Percentiles rank a stretch among this genome's conserved stretches.
Evolutionary conservation across 2,888 invertebrate species (phyloP).

Genomic region (Lypha dubia): DNA sequence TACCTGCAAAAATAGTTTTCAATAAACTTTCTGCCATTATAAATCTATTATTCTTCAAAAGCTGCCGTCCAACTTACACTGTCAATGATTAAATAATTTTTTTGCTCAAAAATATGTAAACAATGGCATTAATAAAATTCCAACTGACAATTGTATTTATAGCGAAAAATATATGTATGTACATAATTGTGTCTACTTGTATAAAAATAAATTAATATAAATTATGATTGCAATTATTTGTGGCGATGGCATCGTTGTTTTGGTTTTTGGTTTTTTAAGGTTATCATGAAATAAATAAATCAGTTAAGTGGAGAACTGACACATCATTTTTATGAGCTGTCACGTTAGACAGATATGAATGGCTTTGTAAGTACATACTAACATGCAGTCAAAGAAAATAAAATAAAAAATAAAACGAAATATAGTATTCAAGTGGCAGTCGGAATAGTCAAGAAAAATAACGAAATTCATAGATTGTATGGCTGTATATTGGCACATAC

Average conservation of each 20-base stretch:
- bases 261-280: slow-evolving; percentile 60
- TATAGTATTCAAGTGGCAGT: slow-evolving; percentile 41
- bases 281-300: slow-evolving; percentile 70
- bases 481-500: no score
- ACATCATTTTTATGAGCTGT: slow-evolving; percentile 70
- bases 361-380: slow-evolving; percentile 53
- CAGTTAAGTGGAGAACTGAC: slow-evolving; percentile 71
- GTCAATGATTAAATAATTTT: slow-evolving; percentile 46
- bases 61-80: slow-evolving; percentile 49
- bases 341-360: slow-evolving; percentile 61
- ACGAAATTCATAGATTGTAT: no score
- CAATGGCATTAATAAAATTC: slow-evolving; percentile 63
- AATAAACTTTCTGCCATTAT: slow-evolving; percentile 9
- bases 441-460: slow-evolving; percentile 27
- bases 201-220: slow-evolving; percentile 74
- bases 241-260: slow-evolving; percentile 59
- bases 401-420: slow-evolving; percentile 28
- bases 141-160: slow-evolving; percentile 60
- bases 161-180: slow-evolving; percentile 27
- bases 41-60: slow-evolving; percentile 37
- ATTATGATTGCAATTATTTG: slow-evolving; percentile 76
- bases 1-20: not conserved
- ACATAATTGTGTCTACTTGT: slow-evolving; percentile 39
- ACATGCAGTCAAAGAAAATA: slow-evolving; percentile 21
- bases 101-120: slow-evolving; percentile 57